Evolutionary conservation across 2,797 vertebrate species (phyloP).

Genomic region (Petrocephalus schoutedeni): DNA sequence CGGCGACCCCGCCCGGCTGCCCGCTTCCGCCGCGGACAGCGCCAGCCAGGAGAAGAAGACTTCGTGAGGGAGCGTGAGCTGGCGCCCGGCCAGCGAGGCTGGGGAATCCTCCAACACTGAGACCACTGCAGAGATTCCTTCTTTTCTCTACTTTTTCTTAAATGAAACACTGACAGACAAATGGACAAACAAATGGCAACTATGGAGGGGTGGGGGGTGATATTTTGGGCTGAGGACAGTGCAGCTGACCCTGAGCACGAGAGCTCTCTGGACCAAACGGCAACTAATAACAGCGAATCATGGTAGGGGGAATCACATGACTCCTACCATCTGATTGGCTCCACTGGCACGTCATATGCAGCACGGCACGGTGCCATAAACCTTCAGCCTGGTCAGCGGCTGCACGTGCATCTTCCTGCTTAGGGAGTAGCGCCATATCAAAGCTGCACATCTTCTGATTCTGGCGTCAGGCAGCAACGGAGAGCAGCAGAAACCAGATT

Average conservation of each 20-base stretch:
- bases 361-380: constrained; percentile 68
- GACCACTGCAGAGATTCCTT: constrained; percentile 14
- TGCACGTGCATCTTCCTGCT: not conserved
- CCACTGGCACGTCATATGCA: constrained; percentile 37
- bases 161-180: constrained; percentile 27
- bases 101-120: constrained; percentile 32
- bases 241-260: constrained; percentile 23
- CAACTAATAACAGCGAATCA: not conserved
- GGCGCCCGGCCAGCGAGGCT: not conserved
- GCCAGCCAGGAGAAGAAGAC: constrained; percentile 65
- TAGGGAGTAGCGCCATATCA: not conserved
- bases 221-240: constrained; percentile 16
- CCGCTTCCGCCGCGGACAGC: constrained; percentile 61
- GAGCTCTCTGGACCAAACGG: not conserved
- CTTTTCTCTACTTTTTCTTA: constrained; percentile 15
- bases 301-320: not conserved
- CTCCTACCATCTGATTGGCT: constrained; percentile 30
- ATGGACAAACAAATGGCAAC: constrained; percentile 30
- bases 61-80: constrained; percentile 46
- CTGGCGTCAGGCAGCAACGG: not conserved
- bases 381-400: constrained; percentile 49
- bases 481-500: not conserved
- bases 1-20: constrained; percentile 42
- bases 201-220: constrained; percentile 20
- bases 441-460: constrained; percentile 1